Percentiles rank a stretch among this genome's conserved stretches.
phyloP scores from a whole-genome alignment of 2,797 vertebrate genomes.

The Natrix natrix region DNA sequence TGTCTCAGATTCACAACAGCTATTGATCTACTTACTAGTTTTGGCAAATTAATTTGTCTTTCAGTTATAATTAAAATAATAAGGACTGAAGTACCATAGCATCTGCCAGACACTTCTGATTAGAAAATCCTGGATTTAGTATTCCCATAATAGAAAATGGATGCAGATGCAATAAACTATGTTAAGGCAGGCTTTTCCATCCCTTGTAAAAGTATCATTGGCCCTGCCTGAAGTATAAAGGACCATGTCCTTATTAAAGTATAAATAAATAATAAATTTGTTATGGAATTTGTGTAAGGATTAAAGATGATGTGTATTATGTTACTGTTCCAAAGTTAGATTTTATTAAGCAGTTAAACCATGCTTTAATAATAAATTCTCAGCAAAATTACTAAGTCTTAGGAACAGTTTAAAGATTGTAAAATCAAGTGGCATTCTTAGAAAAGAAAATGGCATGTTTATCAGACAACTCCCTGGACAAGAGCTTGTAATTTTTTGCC shows the following conservation, averaged over 20 bases:
- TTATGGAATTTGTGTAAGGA: not conserved
- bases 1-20: not conserved
- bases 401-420: not conserved
- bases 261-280: not conserved
- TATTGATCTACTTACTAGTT: constrained; percentile 15
- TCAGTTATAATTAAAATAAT: constrained; percentile 12
- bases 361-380: not conserved
- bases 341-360: not conserved
- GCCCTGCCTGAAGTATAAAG: not conserved
- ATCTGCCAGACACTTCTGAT: not conserved
- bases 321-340: not conserved
- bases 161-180: not conserved
- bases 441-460: not conserved
- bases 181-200: not conserved
- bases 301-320: not conserved
- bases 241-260: not conserved
- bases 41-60: not conserved
- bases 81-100: not conserved
- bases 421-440: not conserved
- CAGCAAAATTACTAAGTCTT: not conserved
- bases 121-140: not conserved
- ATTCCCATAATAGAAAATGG: not conserved
- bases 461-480: not conserved
- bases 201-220: not conserved
- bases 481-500: not conserved